A percentile compares a stretch with the other conserved stretches of the same genome.
These are phyloP conservation scores for Falco rusticolus DNA, from an alignment of 2,797 vertebrate species.

Conservation along the genomic window DNA sequence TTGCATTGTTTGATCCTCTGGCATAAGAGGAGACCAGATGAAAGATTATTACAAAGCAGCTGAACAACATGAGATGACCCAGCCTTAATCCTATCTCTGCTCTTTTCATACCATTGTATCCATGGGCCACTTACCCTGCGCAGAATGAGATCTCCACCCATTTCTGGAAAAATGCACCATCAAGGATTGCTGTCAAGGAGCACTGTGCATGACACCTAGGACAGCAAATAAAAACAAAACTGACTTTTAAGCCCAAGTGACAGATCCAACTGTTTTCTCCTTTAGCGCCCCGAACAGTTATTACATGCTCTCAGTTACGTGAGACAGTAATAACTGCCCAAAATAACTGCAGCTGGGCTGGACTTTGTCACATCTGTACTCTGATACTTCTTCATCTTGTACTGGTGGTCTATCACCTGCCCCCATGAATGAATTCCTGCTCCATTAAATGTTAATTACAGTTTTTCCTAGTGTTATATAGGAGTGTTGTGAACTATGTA, in stretches of 20 bases:
- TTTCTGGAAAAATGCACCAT: neutral
- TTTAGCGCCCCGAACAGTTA: neutral
- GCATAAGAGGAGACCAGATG: neutral
- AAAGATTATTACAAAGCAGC: neutral
- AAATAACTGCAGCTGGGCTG: neutral
- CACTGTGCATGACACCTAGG: neutral
- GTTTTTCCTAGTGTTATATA: neutral
- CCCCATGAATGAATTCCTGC: neutral
- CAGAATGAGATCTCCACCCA: neutral
- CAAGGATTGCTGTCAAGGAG: neutral
- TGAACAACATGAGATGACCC: neutral
- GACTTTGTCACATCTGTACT: neutral
- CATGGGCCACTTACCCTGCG: no score
- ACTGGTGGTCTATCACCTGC: neutral
- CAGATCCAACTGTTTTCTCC: neutral
- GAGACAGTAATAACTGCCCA: neutral
- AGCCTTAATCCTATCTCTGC: neutral
- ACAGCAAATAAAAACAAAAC: neutral
- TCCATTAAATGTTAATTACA: neutral
- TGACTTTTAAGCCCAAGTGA: neutral
- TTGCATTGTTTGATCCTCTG: neutral
- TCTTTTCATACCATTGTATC: neutral
- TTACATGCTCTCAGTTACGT: neutral
- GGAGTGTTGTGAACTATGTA: neutral
- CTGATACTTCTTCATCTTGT: neutral